Base-by-base conservation (phyloP, 2,888 invertebrate genomes). In the Scaptomyza parva region DNA sequence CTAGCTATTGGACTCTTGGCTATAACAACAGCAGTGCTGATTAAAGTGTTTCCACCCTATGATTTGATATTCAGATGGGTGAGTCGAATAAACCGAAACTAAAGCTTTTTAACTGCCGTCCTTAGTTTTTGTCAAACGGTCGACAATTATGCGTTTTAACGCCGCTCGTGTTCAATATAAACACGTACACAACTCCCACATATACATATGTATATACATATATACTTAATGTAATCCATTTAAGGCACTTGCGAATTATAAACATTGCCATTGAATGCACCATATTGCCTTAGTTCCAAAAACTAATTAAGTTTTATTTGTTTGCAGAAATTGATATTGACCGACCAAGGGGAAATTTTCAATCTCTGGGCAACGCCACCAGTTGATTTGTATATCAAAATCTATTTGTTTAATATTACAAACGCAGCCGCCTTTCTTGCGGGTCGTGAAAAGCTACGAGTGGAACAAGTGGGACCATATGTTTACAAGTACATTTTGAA, bases 391-490 rank as follows among this genome's bases (percentile, higher is more conserved):
- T 96, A 95, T 88, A 92, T 96, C 22, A 94, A 95, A 84, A 95
- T 97, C 0, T 96, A 94, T 88, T 92, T 97, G 2, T 97, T 96
- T 92, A 97, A 97, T 88, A 93, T 97, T 2, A 97, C 97, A 7
- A 97, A 97, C 86, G 94, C 94, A 11, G 95, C 96, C 4, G 96
- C 94, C 4, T 97, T 95, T 90, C 92, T 97, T 90, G 92, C 93
- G 0, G 96, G 96, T 0, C 94, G 94, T 4, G 93, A 93, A 35
- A 96, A 95, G 86, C 90, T 97, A 20, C 93, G 93, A 52, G 93
- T 97, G 2, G 92, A 95, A 76, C 95, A 97, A 92, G 94, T 96
- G 9, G 97, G 97, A 0, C 97, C 97, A 0, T 97, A 96, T 89
- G 96, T 97, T 0, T 98, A 98, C 92, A 96, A 94, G 98, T 98